Evolutionary conservation across 2,888 invertebrate genomes (phyloP), one percentile per base, ranked within the genome.

Genomic region (Scrobipalpa atriplicella): DNA sequence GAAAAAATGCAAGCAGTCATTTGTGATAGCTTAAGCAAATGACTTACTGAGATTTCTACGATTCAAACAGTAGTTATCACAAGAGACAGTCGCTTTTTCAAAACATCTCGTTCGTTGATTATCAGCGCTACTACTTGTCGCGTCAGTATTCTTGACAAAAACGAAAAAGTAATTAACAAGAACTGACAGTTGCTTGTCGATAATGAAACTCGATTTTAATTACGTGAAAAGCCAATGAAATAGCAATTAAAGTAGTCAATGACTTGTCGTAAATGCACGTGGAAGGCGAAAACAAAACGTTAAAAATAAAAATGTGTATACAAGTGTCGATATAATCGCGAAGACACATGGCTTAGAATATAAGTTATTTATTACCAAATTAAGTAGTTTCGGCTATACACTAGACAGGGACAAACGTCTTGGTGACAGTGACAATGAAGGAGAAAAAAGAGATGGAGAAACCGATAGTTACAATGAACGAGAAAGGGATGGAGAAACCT

Each of bases 361-460:
- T 29, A 29, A 29, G 29, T 29, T 29, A n/a, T n/a, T n/a, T n/a
- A n/a, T n/a, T n/a, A n/a, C n/a, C n/a, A 29, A 29, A 29, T 29
- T 5, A 29, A 29, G 2, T 29, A 29, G 29, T 29, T 29, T 29
- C 5, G 29, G 29, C 29, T 29, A 29, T 29, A 29, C 2, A 29
- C 2, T 29, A 29, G 29, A 29, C 29, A 29, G 29, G 2, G 29
- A 5, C 29, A 29, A 29, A 29, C 29, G 29, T 29, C 2, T 29
- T 29, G 2, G 29, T 29, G 29, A 18, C 13, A 11, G 10, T 9
- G 6, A 61, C 39, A 18, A 41, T 41, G 16, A 61, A 39, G 61
- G 63, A 52, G 38, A n/a, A n/a, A n/a, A 9, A 11, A 16, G 41
- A 54, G 1, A 69, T 66, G 0, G 73, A 78, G 13, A 75, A 13